A percentile compares a stretch with the other conserved stretches of the same genome.
phyloP scores from a whole-genome alignment of 2,888 invertebrate genomes.

The Ptilodon capucinus region DNA sequence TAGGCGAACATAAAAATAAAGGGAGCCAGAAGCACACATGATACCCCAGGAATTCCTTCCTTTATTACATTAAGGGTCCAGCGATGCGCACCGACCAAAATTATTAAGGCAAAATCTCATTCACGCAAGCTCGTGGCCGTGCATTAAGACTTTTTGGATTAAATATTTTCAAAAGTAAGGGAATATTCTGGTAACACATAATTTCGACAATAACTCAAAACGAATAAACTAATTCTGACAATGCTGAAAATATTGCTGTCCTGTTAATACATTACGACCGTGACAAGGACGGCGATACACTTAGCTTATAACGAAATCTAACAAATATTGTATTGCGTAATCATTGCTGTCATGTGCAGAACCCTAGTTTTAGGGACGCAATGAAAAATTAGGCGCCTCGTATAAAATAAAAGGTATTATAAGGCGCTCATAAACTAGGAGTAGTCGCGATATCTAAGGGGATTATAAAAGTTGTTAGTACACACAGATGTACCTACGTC shows the following conservation, averaged over 20 bases:
- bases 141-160: too few species aligned
- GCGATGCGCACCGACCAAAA: constrained; percentile 6
- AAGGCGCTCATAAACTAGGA: constrained; percentile 9
- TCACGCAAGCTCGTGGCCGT: too few species aligned
- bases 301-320: too few species aligned
- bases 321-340: too few species aligned
- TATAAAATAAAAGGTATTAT: constrained; percentile 2
- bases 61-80: constrained; percentile 18
- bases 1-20: constrained; percentile 5
- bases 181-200: too few species aligned
- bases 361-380: background rate
- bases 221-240: too few species aligned
- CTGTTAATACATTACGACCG: too few species aligned
- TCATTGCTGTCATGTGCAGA: too few species aligned
- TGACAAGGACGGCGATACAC: too few species aligned
- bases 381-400: constrained; percentile 1
- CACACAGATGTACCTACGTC: constrained; percentile 3
- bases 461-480: constrained; percentile 7
- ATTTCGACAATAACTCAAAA: too few species aligned
- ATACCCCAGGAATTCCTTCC: constrained; percentile 21
- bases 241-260: too few species aligned
- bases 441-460: constrained; percentile 7
- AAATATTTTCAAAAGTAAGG: too few species aligned
- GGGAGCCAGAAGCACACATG: constrained; percentile 10
- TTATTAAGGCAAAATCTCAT: constrained; percentile 2